These are phyloP conservation scores for Halictus quadricinctus DNA, from an alignment of 2,888 invertebrate genomes.

Conservation along the genomic window DNA sequence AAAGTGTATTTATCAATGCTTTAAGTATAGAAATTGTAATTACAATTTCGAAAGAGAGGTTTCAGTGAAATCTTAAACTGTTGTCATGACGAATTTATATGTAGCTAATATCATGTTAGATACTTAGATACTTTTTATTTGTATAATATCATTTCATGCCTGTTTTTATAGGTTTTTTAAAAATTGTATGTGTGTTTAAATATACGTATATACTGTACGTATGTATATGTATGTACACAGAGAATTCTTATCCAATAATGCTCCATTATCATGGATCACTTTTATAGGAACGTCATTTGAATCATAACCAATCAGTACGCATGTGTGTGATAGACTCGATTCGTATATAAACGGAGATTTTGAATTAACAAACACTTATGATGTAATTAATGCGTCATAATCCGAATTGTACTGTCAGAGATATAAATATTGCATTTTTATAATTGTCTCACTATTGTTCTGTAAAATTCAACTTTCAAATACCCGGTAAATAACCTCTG, in stretches of 20 bases:
- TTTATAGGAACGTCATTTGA: not conserved
- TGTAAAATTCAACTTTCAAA: not conserved
- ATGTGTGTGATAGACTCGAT: not conserved
- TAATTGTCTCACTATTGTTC: not conserved
- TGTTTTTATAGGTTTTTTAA: not conserved
- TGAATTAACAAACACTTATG: not conserved
- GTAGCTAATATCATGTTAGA: not conserved
- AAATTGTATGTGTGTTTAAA: not conserved
- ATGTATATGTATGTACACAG: not conserved
- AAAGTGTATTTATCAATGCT: not conserved
- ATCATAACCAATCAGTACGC: not conserved
- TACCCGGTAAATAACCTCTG: slow-evolving; percentile 19
- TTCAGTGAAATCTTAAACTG: not conserved
- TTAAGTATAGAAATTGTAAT: not conserved
- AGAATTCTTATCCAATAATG: not conserved
- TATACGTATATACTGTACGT: too few relatives aligned
- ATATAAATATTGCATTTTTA: slow-evolving; percentile 7
- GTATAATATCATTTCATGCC: not conserved
- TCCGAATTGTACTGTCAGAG: slow-evolving; percentile 3
- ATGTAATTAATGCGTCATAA: slow-evolving; percentile 32
- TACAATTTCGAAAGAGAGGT: not conserved
- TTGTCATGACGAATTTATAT: not conserved
- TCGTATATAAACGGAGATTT: slow-evolving; percentile 12
- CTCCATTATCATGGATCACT: not conserved
- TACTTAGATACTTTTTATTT: not conserved